phyloP scores from a whole-genome alignment of 2,797 vertebrate genomes.

The Notoglanidium macrostoma region DNA sequence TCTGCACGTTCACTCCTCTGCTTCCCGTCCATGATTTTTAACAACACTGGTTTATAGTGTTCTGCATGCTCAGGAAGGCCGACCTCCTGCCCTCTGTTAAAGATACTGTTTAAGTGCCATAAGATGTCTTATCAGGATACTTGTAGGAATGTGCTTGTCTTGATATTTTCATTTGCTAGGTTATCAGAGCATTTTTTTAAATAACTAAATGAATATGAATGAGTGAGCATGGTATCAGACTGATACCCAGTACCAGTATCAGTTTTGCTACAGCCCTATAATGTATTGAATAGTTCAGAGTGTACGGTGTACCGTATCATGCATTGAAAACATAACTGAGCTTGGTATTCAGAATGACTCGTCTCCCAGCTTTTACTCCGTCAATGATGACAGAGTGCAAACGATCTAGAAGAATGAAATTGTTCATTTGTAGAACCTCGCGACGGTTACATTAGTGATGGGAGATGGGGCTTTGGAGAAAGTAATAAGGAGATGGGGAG shows the following conservation, averaged over 20 bases:
- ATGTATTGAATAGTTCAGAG: slow-evolving; percentile 1
- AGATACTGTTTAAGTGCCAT: background rate
- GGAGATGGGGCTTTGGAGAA: slow-evolving; percentile 41
- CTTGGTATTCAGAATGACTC: slow-evolving; percentile 11
- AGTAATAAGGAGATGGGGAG: slow-evolving; percentile 47
- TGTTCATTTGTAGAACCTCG: slow-evolving; percentile 41
- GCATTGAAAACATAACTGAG: background rate
- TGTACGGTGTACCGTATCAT: slow-evolving; percentile 9
- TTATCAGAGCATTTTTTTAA: background rate
- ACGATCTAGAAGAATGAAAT: slow-evolving; percentile 36
- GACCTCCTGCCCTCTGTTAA: background rate
- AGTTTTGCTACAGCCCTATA: background rate
- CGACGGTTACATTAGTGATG: slow-evolving; percentile 50
- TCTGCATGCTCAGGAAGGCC: background rate
- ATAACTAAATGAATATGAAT: background rate
- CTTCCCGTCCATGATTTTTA: background rate
- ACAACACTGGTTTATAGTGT: background rate
- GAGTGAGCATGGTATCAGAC: background rate
- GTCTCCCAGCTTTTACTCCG: background rate
- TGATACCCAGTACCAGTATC: background rate
- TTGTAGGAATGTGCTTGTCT: background rate
- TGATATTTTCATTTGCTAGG: background rate
- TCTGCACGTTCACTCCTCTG: background rate
- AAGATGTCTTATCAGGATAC: background rate
- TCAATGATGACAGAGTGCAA: slow-evolving; percentile 32